phyloP scores from a whole-genome alignment of 2,113 vertebrate genomes.

The Abramis brama region DNA sequence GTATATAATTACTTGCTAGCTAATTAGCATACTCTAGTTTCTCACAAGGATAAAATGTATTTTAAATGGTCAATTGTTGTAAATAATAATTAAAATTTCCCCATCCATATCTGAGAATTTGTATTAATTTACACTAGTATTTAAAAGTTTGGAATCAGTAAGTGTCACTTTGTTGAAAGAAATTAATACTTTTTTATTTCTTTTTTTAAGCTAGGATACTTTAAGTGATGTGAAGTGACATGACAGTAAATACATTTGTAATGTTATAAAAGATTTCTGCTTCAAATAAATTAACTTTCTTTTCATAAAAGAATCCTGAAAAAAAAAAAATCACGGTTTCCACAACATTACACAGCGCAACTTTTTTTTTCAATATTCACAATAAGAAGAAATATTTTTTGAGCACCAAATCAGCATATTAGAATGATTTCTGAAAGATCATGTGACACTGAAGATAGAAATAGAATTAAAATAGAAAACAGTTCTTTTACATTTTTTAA shows the following conservation, averaged over 20 bases:
- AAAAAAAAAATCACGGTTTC: too few relatives aligned
- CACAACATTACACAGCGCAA: too few relatives aligned
- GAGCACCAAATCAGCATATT: background rate
- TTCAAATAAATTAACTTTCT: too few relatives aligned
- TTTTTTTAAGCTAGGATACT: background rate
- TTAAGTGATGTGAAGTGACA: background rate
- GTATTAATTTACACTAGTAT: too few relatives aligned
- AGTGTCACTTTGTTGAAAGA: background rate
- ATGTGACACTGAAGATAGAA: background rate
- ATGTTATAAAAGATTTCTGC: background rate
- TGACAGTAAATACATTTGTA: background rate
- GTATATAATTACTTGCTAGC: background rate
- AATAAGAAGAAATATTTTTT: background rate
- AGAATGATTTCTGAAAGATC: background rate
- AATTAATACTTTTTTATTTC: background rate
- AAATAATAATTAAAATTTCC: background rate
- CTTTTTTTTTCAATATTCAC: background rate
- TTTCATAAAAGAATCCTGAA: too few relatives aligned
- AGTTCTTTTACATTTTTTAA: too few relatives aligned
- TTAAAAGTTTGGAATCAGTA: background rate
- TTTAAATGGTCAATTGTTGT: background rate
- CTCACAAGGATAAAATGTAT: background rate
- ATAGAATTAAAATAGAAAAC: too few relatives aligned
- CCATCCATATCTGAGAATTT: background rate
- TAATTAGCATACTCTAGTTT: background rate